Conservation (phyloP, 2,888 invertebrate species). For the Sturmia bella region DNA sequence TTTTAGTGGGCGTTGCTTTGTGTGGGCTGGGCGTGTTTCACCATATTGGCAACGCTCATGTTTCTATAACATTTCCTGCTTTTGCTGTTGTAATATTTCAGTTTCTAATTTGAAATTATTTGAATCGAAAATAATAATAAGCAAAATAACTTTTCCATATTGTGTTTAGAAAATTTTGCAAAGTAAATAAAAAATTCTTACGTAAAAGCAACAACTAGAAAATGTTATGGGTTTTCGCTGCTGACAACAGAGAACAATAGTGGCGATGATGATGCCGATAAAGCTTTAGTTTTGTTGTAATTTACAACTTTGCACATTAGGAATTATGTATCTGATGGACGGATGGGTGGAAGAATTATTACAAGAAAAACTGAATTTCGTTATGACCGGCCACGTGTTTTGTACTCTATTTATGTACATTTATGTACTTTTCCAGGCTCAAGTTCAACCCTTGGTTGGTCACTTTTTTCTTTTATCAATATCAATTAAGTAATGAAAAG, state of each 20-base stretch:
- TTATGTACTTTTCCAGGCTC: conserved; percentile 24
- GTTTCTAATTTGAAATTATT: conserved; percentile 12
- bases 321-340: too few species aligned
- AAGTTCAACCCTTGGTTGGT: too few species aligned
- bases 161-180: conserved; percentile 1
- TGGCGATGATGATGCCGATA: conserved; percentile 49
- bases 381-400: conserved; percentile 12
- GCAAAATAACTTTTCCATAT: not conserved
- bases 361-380: conserved; percentile 54
- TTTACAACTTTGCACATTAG: not conserved
- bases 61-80: conserved; percentile 37
- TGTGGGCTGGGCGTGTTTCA: conserved; percentile 57
- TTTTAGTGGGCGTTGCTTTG: conserved; percentile 58
- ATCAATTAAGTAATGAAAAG: too few species aligned
- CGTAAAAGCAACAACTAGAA: conserved; percentile 22
- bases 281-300: conserved; percentile 28
- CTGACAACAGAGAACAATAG: not conserved
- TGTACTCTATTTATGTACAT: conserved; percentile 34
- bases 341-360: conserved; percentile 8
- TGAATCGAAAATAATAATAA: not conserved
- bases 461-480: too few species aligned
- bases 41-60: conserved; percentile 42
- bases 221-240: not conserved
- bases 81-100: conserved; percentile 26
- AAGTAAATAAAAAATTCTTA: conserved; percentile 22